phyloP scores from a whole-genome alignment of 2,888 invertebrate species.

The Clostera curtula region DNA sequence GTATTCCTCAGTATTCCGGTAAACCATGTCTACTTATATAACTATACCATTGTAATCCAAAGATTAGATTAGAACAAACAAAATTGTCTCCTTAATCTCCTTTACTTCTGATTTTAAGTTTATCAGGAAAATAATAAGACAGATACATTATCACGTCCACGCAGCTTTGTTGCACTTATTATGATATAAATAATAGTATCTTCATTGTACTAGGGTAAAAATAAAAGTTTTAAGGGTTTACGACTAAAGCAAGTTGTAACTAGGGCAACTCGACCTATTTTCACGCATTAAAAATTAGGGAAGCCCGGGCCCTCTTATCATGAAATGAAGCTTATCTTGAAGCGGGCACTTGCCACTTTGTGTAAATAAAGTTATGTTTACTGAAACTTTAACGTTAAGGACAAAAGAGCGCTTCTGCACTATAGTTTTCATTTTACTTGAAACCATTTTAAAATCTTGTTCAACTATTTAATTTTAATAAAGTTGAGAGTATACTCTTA shows the following conservation, averaged over 20 bases:
- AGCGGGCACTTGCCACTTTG: conserved; percentile 7
- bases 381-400: background rate
- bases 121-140: too few relatives aligned
- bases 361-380: conserved; percentile 7
- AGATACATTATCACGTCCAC: too few relatives aligned
- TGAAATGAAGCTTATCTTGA: conserved; percentile 9
- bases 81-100: too few relatives aligned
- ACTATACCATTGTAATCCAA: too few relatives aligned
- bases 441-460: too few relatives aligned
- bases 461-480: too few relatives aligned
- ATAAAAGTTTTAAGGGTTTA: conserved; percentile 19
- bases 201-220: conserved; percentile 17
- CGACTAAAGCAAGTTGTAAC: conserved; percentile 16
- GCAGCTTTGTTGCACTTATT: too few relatives aligned
- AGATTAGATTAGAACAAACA: too few relatives aligned
- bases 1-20: too few relatives aligned
- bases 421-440: conserved; percentile 1
- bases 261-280: conserved; percentile 18
- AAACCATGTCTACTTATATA: too few relatives aligned
- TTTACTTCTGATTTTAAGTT: too few relatives aligned
- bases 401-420: background rate
- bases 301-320: conserved; percentile 13
- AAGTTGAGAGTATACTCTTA: too few relatives aligned
- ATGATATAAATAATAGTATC: conserved; percentile 10
- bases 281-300: conserved; percentile 17